Evolutionary conservation across 1,140 invertebrate genomes (phyloP).

Genomic region (Conus ventricosus): DNA sequence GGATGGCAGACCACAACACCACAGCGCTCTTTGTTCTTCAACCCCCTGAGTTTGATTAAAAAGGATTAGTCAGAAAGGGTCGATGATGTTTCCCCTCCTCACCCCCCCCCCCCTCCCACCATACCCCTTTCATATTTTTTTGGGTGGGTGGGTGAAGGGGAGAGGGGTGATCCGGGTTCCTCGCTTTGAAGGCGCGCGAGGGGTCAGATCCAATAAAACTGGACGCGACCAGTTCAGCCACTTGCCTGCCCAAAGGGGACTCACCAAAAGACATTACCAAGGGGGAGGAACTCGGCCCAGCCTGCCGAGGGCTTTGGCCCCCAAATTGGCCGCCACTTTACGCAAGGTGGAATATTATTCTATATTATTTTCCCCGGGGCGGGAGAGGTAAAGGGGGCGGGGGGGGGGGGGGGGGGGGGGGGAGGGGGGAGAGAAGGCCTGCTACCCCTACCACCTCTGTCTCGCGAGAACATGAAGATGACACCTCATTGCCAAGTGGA

Average conservation of each 20-base stretch:
- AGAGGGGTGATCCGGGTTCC: neutral
- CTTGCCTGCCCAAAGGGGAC: neutral
- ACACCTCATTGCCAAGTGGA: neutral
- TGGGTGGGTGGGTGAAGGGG: too few relatives aligned
- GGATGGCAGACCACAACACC: neutral
- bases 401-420: too few relatives aligned
- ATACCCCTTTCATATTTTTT: neutral
- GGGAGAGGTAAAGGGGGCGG: too few relatives aligned
- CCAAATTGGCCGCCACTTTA: neutral
- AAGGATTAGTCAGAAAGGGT: slow-evolving; percentile 16
- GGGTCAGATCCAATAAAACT: slow-evolving; percentile 28
- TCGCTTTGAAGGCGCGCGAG: neutral
- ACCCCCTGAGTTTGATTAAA: neutral
- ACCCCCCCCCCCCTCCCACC: neutral
- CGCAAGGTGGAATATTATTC: neutral
- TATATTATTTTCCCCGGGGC: neutral
- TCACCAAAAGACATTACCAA: neutral
- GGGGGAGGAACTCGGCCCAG: too few relatives aligned
- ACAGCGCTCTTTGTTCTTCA: slow-evolving; percentile 11
- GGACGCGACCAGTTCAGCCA: slow-evolving; percentile 22
- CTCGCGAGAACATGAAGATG: neutral
- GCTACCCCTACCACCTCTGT: neutral
- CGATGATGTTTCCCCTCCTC: neutral
- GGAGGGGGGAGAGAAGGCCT: too few relatives aligned
- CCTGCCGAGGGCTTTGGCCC: neutral